Evolutionary conservation across 2,797 vertebrate species (phyloP).

Genomic region (Siniperca scherzeri): DNA sequence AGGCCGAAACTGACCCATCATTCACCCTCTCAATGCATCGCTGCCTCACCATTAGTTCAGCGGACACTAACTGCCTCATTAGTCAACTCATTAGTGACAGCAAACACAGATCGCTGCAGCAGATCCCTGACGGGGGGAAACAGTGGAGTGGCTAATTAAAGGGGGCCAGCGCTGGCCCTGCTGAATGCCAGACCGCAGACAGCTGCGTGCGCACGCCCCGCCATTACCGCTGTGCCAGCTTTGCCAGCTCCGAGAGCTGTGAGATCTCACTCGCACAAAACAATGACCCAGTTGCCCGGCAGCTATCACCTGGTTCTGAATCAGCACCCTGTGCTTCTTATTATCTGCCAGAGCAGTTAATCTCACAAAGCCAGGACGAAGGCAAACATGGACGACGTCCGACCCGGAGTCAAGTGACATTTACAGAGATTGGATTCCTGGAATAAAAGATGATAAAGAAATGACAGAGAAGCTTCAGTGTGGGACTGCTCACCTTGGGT

Average conservation of each 20-base stretch:
- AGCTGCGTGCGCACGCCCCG: constrained; percentile 83
- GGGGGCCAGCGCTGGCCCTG: constrained; percentile 78
- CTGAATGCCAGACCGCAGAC: constrained; percentile 84
- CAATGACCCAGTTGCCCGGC: constrained; percentile 74
- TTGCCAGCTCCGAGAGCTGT: constrained; percentile 1
- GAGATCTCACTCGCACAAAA: constrained; percentile 25
- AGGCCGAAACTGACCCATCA: constrained; percentile 70
- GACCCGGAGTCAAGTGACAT: constrained; percentile 63
- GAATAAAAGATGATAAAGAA: constrained; percentile 57
- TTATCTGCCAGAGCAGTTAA: constrained; percentile 68
- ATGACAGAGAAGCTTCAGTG: constrained; percentile 17
- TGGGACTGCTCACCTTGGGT: background rate
- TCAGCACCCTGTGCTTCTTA: constrained; percentile 55
- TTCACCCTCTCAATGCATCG: constrained; percentile 70
- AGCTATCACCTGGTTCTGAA: constrained; percentile 73
- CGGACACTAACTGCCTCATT: constrained; percentile 95
- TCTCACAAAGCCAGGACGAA: constrained; percentile 57
- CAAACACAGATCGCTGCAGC: constrained; percentile 89
- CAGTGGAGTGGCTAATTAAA: constrained; percentile 93
- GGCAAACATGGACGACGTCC: constrained; percentile 53
- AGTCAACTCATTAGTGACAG: constrained; percentile 94
- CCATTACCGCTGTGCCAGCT: constrained; percentile 32
- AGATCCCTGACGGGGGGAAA: constrained; percentile 86
- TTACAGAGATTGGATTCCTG: constrained; percentile 60
- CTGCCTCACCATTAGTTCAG: constrained; percentile 88